Evolutionary conservation across 1,140 invertebrate species (phyloP).

Genomic region (Nilaparvata lugens): DNA sequence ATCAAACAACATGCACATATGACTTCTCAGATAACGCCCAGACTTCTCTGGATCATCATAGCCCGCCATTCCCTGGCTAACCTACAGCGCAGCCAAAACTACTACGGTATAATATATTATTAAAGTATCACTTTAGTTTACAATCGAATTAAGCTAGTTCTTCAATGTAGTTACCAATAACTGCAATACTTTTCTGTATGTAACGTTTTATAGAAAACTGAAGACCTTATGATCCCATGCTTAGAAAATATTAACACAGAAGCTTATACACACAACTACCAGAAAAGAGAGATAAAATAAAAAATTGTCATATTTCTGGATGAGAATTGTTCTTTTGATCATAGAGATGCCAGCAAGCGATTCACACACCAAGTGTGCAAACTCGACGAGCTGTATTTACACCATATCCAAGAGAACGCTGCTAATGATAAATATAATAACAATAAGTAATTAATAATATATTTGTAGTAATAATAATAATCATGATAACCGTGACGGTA

Average conservation of each 20-base stretch:
- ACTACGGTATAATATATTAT: slow-evolving; percentile 23
- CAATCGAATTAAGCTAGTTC: slow-evolving; percentile 17
- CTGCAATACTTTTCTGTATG: slow-evolving; percentile 3
- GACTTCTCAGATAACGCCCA: neutral
- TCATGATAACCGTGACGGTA: slow-evolving; percentile 3
- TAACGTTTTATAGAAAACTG: slow-evolving; percentile 18
- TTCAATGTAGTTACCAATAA: slow-evolving; percentile 14
- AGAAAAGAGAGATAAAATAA: slow-evolving; percentile 20
- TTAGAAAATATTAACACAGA: slow-evolving; percentile 20
- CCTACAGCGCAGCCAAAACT: slow-evolving; percentile 18
- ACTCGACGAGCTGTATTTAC: neutral
- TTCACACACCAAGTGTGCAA: neutral
- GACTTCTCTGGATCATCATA: slow-evolving; percentile 2
- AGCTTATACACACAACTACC: slow-evolving; percentile 24
- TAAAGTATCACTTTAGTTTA: slow-evolving; percentile 16
- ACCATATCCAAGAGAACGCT: slow-evolving; percentile 8
- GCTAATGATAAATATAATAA: slow-evolving; percentile 7
- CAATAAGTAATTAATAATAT: neutral
- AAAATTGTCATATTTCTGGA: neutral
- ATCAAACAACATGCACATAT: neutral
- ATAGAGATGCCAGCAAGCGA: neutral
- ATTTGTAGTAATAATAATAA: slow-evolving; percentile 14
- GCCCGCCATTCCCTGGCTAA: slow-evolving; percentile 14
- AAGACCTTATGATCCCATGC: slow-evolving; percentile 21
- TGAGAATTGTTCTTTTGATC: neutral